A percentile compares a stretch with the other conserved stretches of the same genome.
Conservation (phyloP, 1,140 invertebrate species). For the Nasonia longicornis region DNA sequence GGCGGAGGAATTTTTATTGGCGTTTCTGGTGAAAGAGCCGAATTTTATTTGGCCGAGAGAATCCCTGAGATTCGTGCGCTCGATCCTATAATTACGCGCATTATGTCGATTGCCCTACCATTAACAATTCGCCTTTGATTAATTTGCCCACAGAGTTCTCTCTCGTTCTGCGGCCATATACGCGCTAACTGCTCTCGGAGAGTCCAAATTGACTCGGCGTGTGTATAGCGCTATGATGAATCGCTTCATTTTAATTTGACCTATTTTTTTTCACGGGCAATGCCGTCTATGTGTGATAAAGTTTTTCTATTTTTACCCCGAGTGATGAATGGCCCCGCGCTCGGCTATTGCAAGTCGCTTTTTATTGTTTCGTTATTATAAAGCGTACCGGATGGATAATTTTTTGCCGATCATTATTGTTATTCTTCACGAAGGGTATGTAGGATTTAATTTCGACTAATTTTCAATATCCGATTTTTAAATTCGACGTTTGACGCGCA, state of each 20-base stretch:
- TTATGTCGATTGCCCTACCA: slow-evolving; percentile 41
- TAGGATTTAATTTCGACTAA: not conserved
- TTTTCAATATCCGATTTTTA: not conserved
- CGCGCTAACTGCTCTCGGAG: not conserved
- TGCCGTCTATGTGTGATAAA: not conserved
- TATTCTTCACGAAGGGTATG: too few relatives aligned
- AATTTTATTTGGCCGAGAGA: slow-evolving; percentile 24
- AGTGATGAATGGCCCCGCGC: too few relatives aligned
- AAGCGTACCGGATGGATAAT: too few relatives aligned
- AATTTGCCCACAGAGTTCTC: slow-evolving; percentile 14
- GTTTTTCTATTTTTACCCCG: not conserved
- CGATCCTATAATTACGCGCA: slow-evolving; percentile 38
- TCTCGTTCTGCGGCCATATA: not conserved
- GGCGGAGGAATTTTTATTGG: slow-evolving; percentile 35
- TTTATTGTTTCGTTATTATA: too few relatives aligned
- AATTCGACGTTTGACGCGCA: not conserved
- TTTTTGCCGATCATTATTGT: too few relatives aligned
- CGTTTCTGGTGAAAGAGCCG: slow-evolving; percentile 9
- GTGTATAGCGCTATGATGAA: slow-evolving; percentile 10
- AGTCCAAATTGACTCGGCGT: not conserved
- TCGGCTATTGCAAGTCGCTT: too few relatives aligned
- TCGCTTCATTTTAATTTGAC: slow-evolving; percentile 18
- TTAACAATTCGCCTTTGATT: slow-evolving; percentile 39
- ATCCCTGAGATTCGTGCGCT: not conserved
- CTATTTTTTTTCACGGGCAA: not conserved